Conservation (phyloP, 2,888 invertebrate species). For the Philonicus albiceps region DNA sequence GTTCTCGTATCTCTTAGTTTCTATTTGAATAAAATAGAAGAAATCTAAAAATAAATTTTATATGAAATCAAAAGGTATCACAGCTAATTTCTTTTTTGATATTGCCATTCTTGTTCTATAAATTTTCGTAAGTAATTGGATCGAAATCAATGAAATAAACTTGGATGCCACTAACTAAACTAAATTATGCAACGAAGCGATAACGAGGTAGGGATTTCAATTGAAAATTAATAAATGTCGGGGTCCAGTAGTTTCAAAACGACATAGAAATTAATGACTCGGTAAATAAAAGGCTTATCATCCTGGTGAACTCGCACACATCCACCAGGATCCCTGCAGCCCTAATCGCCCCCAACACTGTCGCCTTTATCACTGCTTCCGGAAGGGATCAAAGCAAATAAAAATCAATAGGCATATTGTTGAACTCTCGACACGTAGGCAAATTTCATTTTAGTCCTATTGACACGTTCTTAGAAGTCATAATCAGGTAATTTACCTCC, state of each 20-base stretch:
- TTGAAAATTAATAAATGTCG: neutral
- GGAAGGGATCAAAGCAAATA: conserved; percentile 1
- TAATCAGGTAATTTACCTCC: neutral
- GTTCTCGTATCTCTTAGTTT: neutral
- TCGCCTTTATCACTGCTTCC: neutral
- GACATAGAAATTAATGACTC: neutral
- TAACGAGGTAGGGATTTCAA: neutral
- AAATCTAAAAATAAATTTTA: neutral
- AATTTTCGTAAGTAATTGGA: neutral
- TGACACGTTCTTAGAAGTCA: neutral
- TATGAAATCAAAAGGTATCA: too few relatives aligned
- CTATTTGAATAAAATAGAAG: neutral
- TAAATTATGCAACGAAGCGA: neutral
- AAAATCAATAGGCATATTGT: neutral
- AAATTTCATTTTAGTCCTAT: neutral
- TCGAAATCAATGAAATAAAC: neutral
- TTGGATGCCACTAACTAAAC: neutral
- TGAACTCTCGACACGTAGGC: neutral
- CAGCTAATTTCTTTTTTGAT: neutral
- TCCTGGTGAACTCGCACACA: neutral
- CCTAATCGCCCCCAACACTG: neutral
- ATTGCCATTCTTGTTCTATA: neutral
- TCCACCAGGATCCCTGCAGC: neutral
- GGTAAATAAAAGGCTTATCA: neutral
- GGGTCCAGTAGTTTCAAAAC: neutral